Percentiles rank a stretch among this genome's conserved stretches.
These are phyloP conservation scores for Melanotaenia nigrans DNA, from an alignment of 2,797 vertebrate genomes.

Conservation along the genomic window DNA sequence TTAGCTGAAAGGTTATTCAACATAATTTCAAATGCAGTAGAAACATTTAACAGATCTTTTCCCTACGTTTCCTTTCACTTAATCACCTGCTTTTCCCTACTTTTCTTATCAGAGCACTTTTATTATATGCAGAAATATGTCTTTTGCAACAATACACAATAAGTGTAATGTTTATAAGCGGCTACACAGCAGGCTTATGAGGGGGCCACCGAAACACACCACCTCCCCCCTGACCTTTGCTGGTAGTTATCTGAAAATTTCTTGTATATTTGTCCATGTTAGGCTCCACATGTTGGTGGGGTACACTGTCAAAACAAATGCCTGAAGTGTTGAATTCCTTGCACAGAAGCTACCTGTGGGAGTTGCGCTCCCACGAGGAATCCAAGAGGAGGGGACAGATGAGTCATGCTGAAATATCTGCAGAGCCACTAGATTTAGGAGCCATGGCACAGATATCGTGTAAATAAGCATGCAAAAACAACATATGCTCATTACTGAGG, in stretches of 20 bases:
- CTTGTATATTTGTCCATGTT: conserved; percentile 38
- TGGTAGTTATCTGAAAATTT: conserved; percentile 44
- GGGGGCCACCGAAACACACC: conserved; percentile 27
- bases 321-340: conserved; percentile 56
- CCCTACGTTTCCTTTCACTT: conserved; percentile 18
- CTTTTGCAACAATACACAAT: conserved; percentile 15
- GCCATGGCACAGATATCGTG: conserved; percentile 1
- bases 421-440: conserved; percentile 24
- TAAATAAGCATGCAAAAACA: background rate
- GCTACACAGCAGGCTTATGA: conserved; percentile 7
- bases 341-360: conserved; percentile 57
- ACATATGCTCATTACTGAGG: background rate
- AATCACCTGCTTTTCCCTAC: conserved; percentile 1
- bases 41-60: background rate
- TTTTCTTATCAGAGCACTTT: conserved; percentile 12
- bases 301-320: conserved; percentile 62
- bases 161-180: conserved; percentile 8
- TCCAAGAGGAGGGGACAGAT: conserved; percentile 44
- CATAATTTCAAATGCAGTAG: too few species aligned
- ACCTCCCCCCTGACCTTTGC: conserved; percentile 27
- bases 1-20: too few species aligned
- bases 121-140: background rate
- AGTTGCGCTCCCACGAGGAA: conserved; percentile 45
- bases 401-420: conserved; percentile 45
- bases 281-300: conserved; percentile 31